Evolutionary conservation across 2,888 invertebrate species (phyloP).

Genomic region (Trimorus sp.): DNA sequence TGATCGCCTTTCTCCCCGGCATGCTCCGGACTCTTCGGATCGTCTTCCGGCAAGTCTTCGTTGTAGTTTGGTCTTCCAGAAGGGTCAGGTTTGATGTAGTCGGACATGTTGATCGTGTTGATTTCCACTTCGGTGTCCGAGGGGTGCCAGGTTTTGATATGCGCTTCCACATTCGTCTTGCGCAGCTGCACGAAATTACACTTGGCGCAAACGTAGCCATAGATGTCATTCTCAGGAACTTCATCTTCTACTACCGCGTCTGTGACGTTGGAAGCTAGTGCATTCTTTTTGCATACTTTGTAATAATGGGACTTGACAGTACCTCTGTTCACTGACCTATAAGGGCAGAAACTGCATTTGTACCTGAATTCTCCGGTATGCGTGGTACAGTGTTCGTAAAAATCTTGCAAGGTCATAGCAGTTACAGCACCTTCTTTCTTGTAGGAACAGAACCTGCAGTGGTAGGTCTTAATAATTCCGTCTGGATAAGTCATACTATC

Average conservation of each 20-base stretch:
- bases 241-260: slow-evolving; percentile 72
- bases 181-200: slow-evolving; percentile 89
- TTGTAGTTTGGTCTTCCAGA: slow-evolving; percentile 44
- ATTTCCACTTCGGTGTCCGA: slow-evolving; percentile 82
- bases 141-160: slow-evolving; percentile 83
- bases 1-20: not conserved
- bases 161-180: slow-evolving; percentile 84
- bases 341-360: slow-evolving; percentile 85
- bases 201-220: slow-evolving; percentile 86
- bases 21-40: not conserved
- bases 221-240: slow-evolving; percentile 74
- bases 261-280: slow-evolving; percentile 33
- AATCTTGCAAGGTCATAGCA: slow-evolving; percentile 78
- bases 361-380: slow-evolving; percentile 91
- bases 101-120: slow-evolving; percentile 79
- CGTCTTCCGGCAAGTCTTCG: not conserved
- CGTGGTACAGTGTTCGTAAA: slow-evolving; percentile 88
- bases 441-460: slow-evolving; percentile 78
- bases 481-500: not conserved
- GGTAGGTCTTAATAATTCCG: slow-evolving; percentile 66
- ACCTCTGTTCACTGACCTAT: slow-evolving; percentile 76
- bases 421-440: slow-evolving; percentile 67
- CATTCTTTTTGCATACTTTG: slow-evolving; percentile 72
- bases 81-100: slow-evolving; percentile 59
- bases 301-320: slow-evolving; percentile 78